Percentiles rank a stretch among this genome's conserved stretches.
Conservation (phyloP, 2,797 vertebrate genomes). For the Oreonectes daqikongensis region DNA sequence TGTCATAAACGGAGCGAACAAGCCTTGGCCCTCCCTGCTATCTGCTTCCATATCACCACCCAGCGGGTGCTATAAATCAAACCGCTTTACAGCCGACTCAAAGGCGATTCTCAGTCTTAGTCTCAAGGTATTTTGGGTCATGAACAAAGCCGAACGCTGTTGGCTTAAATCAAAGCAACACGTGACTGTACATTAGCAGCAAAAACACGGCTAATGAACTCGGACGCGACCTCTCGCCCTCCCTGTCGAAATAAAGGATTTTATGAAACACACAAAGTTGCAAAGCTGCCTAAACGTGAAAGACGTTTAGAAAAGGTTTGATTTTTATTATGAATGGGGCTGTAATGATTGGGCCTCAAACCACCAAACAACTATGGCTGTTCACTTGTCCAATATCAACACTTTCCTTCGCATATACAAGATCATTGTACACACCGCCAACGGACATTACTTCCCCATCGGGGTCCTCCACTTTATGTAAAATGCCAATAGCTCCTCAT, state of each 20-base stretch:
- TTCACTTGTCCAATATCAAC: not conserved
- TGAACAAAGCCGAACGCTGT: slow-evolving; percentile 43
- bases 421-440: too few species aligned
- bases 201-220: slow-evolving; percentile 38
- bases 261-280: not conserved
- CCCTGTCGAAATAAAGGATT: not conserved
- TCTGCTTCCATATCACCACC: slow-evolving; percentile 43
- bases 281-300: not conserved
- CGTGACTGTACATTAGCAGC: slow-evolving; percentile 33
- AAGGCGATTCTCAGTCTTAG: slow-evolving; percentile 38
- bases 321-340: not conserved
- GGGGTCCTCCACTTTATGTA: too few species aligned
- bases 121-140: slow-evolving; percentile 37
- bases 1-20: slow-evolving; percentile 31
- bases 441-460: too few species aligned
- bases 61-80: slow-evolving; percentile 29
- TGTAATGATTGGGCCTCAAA: not conserved
- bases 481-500: too few species aligned
- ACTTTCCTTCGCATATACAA: not conserved
- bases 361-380: not conserved
- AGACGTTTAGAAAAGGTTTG: not conserved
- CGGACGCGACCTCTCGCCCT: slow-evolving; percentile 13
- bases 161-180: slow-evolving; percentile 49
- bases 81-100: slow-evolving; percentile 40
- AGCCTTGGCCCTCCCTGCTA: slow-evolving; percentile 36